A percentile compares a stretch with the other conserved stretches of the same genome.
These are phyloP conservation scores for Centropus bengalensis DNA, from an alignment of 2,113 vertebrate species.

Conservation along the genomic window DNA sequence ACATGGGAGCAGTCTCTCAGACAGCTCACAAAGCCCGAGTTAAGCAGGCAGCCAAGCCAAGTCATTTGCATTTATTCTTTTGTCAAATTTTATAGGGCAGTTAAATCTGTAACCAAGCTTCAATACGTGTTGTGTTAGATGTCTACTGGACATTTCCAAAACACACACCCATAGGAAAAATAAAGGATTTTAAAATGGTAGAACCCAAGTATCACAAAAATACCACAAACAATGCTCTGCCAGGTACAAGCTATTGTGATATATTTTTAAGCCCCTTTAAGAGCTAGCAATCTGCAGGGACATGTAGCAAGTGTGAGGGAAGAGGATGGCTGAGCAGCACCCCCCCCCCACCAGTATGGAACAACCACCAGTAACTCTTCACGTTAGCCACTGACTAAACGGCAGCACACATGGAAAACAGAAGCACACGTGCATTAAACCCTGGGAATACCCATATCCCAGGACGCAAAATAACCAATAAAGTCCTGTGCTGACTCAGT, in stretches of 20 bases:
- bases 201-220: neutral
- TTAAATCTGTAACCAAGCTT: neutral
- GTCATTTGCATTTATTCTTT: neutral
- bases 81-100: neutral
- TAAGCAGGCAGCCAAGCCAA: neutral
- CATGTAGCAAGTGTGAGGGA: neutral
- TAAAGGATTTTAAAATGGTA: neutral
- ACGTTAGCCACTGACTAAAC: no score
- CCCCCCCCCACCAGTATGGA: rapidly evolving
- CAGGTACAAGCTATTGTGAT: neutral
- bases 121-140: neutral
- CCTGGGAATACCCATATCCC: neutral
- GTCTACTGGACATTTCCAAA: neutral
- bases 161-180: neutral
- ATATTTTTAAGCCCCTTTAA: neutral
- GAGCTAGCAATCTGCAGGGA: neutral
- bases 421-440: neutral
- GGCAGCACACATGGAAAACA: no score
- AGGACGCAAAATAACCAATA: neutral
- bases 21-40: neutral
- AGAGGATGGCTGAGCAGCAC: neutral
- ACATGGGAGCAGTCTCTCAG: neutral
- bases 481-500: rapidly evolving
- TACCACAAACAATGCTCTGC: neutral
- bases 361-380: neutral